These are phyloP conservation scores for Thalpophila matura DNA, from an alignment of 2,888 invertebrate species.

Conservation along the genomic window DNA sequence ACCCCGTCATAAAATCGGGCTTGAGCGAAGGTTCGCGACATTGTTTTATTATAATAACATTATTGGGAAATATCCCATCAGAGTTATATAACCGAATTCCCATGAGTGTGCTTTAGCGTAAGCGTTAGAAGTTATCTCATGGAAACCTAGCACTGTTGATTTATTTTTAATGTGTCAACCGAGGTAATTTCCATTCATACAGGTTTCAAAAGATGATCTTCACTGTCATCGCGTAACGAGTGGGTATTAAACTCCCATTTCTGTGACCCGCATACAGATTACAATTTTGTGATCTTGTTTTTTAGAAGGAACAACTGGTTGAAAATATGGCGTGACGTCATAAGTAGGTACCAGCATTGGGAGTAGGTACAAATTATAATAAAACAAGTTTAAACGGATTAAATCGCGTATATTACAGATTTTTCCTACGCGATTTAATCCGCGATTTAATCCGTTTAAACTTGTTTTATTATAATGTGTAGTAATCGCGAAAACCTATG, in stretches of 20 bases:
- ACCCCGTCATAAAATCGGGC: neutral
- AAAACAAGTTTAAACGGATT: no score
- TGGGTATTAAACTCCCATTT: neutral
- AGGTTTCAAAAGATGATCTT: neutral
- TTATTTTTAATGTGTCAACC: slow-evolving; percentile 18
- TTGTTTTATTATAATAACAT: neutral
- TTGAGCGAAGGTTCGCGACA: neutral
- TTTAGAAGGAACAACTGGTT: neutral
- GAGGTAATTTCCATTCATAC: neutral
- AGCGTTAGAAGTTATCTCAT: slow-evolving; percentile 1
- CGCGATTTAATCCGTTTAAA: no score
- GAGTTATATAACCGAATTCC: slow-evolving; percentile 1
- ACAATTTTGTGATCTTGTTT: neutral
- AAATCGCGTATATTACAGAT: no score
- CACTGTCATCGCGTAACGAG: neutral
- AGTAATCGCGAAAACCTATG: no score
- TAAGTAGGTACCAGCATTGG: no score
- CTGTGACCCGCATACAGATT: neutral
- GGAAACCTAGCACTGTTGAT: slow-evolving; percentile 7
- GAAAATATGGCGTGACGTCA: neutral
- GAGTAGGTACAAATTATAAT: no score
- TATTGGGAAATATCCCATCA: slow-evolving; percentile 1
- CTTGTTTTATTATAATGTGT: no score
- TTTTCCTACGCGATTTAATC: no score
- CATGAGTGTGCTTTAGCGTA: neutral